Base-by-base conservation (phyloP, 2,888 invertebrate species). In the Empis stercorea region DNA sequence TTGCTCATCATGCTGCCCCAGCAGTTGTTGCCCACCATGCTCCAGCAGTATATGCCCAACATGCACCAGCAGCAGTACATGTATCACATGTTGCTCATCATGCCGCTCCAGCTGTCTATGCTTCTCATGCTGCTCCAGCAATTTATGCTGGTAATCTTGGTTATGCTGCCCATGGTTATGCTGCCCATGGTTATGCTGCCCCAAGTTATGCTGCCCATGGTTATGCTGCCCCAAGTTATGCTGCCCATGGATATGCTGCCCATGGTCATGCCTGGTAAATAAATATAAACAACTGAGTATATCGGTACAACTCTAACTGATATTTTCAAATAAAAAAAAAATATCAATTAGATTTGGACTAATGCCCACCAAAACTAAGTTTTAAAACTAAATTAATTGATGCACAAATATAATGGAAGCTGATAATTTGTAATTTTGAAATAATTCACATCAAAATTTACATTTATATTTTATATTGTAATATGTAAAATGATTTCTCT, bases 1-100 rank as follows among this genome's bases (percentile, higher is more conserved):
- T 62, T 51, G 64, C 64, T 47, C 57, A 63, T 30, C 57, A 63
- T 32, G 62, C 63, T 16, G 64, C 61, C 23, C 64, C 65, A 16
- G 64, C 62, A 45, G 55, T 61, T 9, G 53, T 54, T 15, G 40
- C 43, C 11, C 51, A 48, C 36, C 57, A 55, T 43, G 61, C 59
- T 40, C 56, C 60, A 16, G 30, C 60, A 53, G 48, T 65, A 58
- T 10, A 13, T 43, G 44, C 52, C 14, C 50, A 51, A 30, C 46
- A 51, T 27, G 51, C 50, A 30, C 49, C 53, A 43, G 46, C 43
- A 20, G 46, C 49, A 32, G 51, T 50, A 23, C 46, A 2, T 13
- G 39, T 17, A 17, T 13, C 34, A 5, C 34, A 13, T n/a, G 34
- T n/a, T n/a, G n/a, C 13, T n/a, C n/a, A 34, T 7, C 17, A 17